Conservation (phyloP, 37 sponge, comb jelly and placozoan genomes). For the Ianthella basta region DNA sequence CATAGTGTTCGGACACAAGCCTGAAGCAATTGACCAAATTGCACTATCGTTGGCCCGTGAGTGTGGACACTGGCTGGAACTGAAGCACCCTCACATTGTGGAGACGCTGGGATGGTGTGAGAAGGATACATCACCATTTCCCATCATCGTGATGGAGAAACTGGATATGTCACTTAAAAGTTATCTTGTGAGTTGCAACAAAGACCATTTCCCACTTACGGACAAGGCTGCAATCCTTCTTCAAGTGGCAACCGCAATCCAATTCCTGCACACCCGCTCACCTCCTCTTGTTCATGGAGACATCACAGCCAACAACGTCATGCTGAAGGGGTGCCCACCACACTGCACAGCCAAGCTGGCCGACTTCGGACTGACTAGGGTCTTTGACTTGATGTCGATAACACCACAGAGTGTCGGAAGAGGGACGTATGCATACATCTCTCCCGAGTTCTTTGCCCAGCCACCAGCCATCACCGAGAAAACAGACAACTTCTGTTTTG, state of each 20-base stretch:
- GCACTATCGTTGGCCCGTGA: background rate
- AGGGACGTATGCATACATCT: conserved; percentile 35
- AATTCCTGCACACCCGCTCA: background rate
- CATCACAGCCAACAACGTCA: background rate
- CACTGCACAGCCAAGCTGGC: background rate
- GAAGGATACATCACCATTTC: background rate
- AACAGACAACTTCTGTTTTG: conserved; percentile 48
- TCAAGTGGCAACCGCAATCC: background rate
- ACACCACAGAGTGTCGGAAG: conserved; percentile 5
- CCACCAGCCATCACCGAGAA: conserved; percentile 16
- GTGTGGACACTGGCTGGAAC: background rate
- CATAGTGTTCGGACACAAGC: background rate
- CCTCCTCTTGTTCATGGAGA: conserved; percentile 5
- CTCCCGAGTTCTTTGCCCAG: conserved; percentile 34
- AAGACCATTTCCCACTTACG: background rate
- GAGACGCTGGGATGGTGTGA: background rate
- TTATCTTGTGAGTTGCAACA: background rate
- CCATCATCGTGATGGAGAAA: conserved; percentile 18
- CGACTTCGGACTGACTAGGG: background rate
- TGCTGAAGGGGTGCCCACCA: background rate
- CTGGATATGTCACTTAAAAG: background rate
- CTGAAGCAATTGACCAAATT: background rate
- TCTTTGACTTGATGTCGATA: background rate
- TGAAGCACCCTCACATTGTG: background rate
- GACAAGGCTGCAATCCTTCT: background rate